phyloP scores from a whole-genome alignment of 1,140 invertebrate genomes.

The Drosophila pachea region DNA sequence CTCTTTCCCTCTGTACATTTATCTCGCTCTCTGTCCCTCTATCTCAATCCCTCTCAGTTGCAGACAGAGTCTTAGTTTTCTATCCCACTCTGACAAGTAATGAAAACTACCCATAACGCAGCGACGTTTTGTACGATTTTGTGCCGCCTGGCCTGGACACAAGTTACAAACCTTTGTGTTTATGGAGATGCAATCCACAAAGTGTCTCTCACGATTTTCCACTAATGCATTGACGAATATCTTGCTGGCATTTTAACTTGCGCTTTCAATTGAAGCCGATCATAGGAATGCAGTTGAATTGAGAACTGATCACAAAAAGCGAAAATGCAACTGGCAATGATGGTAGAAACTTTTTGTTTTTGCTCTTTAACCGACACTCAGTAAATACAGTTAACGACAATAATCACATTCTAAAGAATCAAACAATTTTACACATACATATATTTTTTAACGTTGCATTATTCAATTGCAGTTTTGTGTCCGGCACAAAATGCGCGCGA shows the following conservation, averaged over 20 bases:
- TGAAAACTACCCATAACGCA: conserved; percentile 24
- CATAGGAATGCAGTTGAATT: conserved; percentile 43
- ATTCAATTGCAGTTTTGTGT: conserved; percentile 36
- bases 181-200: conserved; percentile 22
- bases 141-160: not conserved
- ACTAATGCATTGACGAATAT: not conserved
- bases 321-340: not conserved
- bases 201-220: conserved; percentile 29
- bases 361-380: not conserved
- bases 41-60: not conserved
- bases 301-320: conserved; percentile 23
- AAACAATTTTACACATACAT: conserved; percentile 1
- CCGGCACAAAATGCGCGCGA: conserved; percentile 49
- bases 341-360: conserved; percentile 8
- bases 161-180: conserved; percentile 39
- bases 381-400: too few species aligned
- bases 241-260: conserved; percentile 34
- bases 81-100: not conserved
- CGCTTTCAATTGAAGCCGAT: conserved; percentile 42
- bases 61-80: not conserved
- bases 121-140: not conserved
- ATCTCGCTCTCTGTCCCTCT: not conserved
- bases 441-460: conserved; percentile 22
- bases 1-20: not conserved
- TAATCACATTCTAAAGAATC: not conserved